phyloP scores from a whole-genome alignment of 2,888 invertebrate species.

The Smittia aterrima region DNA sequence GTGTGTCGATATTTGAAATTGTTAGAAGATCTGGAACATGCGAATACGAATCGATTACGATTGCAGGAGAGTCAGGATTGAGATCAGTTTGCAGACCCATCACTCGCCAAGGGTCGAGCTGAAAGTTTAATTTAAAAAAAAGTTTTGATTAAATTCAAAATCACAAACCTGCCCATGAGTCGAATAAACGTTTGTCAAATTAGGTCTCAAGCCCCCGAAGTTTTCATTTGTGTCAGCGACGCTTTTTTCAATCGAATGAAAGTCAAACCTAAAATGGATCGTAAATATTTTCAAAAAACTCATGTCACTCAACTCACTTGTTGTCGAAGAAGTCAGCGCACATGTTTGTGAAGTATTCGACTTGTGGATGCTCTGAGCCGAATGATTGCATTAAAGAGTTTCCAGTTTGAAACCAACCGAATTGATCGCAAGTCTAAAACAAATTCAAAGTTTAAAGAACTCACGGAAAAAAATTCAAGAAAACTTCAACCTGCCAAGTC shows the following conservation, averaged over 20 bases:
- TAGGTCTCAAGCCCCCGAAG: neutral
- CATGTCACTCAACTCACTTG: neutral
- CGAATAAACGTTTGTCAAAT: slow-evolving; percentile 4
- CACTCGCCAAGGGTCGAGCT: slow-evolving; percentile 19
- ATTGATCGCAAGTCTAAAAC: slow-evolving; percentile 4
- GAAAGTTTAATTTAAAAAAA: neutral
- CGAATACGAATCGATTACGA: neutral
- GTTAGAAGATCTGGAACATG: neutral
- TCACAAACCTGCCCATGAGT: slow-evolving; percentile 5
- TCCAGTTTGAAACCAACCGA: slow-evolving; percentile 4
- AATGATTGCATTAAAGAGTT: neutral
- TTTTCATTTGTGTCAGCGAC: neutral
- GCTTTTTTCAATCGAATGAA: neutral
- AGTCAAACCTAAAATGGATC: neutral
- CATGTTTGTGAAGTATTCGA: slow-evolving; percentile 1
- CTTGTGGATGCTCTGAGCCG: neutral
- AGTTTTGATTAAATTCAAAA: neutral
- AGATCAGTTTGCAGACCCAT: neutral
- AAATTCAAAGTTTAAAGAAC: neutral
- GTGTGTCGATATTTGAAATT: neutral
- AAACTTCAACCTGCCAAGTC: neutral
- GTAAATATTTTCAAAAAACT: neutral
- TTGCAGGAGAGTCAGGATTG: neutral
- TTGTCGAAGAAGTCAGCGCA: neutral
- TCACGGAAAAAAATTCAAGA: neutral